Conservation (phyloP, 2,888 invertebrate genomes). For the Ichneumoninae sp. region DNA sequence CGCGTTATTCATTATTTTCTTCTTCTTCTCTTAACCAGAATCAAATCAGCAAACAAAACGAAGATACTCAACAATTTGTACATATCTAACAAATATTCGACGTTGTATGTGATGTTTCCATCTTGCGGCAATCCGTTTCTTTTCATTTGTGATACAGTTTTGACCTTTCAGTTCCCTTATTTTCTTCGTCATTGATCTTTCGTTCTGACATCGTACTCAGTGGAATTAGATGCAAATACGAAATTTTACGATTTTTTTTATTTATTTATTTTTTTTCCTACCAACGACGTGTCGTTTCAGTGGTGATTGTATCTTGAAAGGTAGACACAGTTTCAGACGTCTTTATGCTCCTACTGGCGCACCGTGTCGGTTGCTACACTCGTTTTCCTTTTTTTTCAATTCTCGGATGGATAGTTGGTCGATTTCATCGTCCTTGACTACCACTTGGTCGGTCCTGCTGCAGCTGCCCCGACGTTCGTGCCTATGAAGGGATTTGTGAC, state of each 20-base stretch:
- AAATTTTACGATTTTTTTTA: not conserved
- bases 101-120: slow-evolving; percentile 51
- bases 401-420: slow-evolving; percentile 40
- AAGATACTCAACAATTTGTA: slow-evolving; percentile 63
- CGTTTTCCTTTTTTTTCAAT: slow-evolving; percentile 29
- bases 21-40: slow-evolving; percentile 31
- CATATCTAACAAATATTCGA: slow-evolving; percentile 64
- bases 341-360: slow-evolving; percentile 11
- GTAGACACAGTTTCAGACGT: not conserved
- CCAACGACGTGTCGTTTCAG: not conserved
- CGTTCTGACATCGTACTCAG: not conserved
- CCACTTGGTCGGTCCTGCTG: slow-evolving; percentile 79
- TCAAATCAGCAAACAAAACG: slow-evolving; percentile 36
- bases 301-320: not conserved
- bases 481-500: slow-evolving; percentile 82
- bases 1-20: slow-evolving; percentile 12
- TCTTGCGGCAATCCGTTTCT: slow-evolving; percentile 31
- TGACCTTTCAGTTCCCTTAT: not conserved
- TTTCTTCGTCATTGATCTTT: not conserved
- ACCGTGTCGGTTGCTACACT: slow-evolving; percentile 25
- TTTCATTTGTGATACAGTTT: slow-evolving; percentile 1
- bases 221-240: slow-evolving; percentile 8
- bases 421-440: slow-evolving; percentile 72
- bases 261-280: not conserved
- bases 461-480: slow-evolving; percentile 75